Evolutionary conservation across 1,140 invertebrate species (phyloP).

Genomic region (Neomicropteryx cornuta): DNA sequence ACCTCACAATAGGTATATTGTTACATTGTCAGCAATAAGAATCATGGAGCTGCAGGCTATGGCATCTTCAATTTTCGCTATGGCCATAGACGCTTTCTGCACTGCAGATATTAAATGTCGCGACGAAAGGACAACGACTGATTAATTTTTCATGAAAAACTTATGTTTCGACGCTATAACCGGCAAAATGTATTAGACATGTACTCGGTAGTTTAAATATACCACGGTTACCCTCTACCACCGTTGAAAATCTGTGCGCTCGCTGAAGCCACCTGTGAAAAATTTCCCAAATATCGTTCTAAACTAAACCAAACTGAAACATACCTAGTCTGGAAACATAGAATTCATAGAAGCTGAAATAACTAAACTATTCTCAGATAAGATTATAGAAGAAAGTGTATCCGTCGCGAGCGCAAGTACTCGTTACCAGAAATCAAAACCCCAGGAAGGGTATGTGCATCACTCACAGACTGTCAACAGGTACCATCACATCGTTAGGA

Average conservation of each 20-base stretch:
- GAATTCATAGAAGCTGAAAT: not conserved
- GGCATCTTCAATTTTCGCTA: not conserved
- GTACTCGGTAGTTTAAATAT: not conserved
- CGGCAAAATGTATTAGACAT: not conserved
- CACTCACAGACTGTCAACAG: constrained; percentile 16
- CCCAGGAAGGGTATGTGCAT: constrained; percentile 15
- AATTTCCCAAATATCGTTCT: not conserved
- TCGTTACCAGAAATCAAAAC: constrained; percentile 7
- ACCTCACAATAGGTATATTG: too few species aligned
- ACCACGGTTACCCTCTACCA: not conserved
- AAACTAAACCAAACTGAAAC: not conserved
- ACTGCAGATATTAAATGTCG: not conserved
- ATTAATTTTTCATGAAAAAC: not conserved
- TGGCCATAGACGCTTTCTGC: not conserved
- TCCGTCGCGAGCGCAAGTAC: constrained; percentile 17
- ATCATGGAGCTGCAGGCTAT: too few species aligned
- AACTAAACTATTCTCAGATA: not conserved
- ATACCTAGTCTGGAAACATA: not conserved
- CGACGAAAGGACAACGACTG: not conserved
- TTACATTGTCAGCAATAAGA: too few species aligned
- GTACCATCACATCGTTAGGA: constrained; percentile 2
- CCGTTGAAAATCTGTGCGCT: not conserved
- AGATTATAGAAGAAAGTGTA: constrained; percentile 4
- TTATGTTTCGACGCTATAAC: not conserved
- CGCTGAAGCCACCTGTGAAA: not conserved